Conservation (phyloP, 2,888 invertebrate species). For the Leucozona laternaria region DNA sequence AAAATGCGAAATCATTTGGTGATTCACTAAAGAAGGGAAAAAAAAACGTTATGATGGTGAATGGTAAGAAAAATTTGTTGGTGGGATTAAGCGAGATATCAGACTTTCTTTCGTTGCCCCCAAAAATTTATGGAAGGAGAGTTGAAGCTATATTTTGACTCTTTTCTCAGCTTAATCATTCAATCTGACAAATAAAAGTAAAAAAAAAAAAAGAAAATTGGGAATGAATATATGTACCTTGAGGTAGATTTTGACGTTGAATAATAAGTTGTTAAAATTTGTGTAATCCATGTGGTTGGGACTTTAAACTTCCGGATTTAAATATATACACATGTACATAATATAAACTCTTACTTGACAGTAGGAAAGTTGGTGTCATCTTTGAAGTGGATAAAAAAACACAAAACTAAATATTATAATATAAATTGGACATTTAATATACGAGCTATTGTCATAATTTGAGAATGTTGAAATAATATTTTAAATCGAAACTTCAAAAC, state of each 20-base stretch:
- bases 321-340: not conserved
- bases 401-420: not conserved
- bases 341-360: not conserved
- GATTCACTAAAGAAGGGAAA: slow-evolving; percentile 25
- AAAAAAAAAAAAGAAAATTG: not conserved
- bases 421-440: not conserved
- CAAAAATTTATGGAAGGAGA: slow-evolving; percentile 6
- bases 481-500: no score
- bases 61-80: slow-evolving; percentile 8
- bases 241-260: not conserved
- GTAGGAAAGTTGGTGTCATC: slow-evolving; percentile 28
- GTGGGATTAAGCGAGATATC: slow-evolving; percentile 9
- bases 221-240: not conserved
- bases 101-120: slow-evolving; percentile 5
- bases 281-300: slow-evolving; percentile 1
- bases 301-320: slow-evolving; percentile 30
- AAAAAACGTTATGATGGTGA: slow-evolving; percentile 32
- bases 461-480: slow-evolving; percentile 26
- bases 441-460: not conserved
- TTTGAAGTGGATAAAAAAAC: not conserved
- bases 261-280: slow-evolving; percentile 6
- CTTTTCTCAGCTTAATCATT: not conserved
- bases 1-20: slow-evolving; percentile 3
- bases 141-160: slow-evolving; percentile 8
- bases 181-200: not conserved